A percentile compares a stretch with the other conserved stretches of the same genome.
Evolutionary conservation across 2,797 vertebrate species (phyloP).

Genomic region (Darevskia nairensis): DNA sequence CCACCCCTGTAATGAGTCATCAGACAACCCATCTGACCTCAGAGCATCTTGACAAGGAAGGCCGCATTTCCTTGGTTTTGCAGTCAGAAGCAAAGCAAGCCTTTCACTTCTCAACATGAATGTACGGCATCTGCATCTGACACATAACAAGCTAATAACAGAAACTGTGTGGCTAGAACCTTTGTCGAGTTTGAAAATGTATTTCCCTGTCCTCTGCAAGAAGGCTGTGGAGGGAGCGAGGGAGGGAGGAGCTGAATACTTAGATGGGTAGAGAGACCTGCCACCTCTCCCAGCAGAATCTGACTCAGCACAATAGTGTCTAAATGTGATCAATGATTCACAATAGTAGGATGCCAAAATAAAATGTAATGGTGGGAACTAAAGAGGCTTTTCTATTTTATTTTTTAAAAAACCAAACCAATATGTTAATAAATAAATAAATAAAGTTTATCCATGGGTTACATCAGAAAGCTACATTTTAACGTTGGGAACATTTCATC

Average conservation of each 20-base stretch:
- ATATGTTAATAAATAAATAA: slow-evolving; percentile 25
- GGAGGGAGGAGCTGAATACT: slow-evolving; percentile 4
- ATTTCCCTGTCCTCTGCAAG: slow-evolving; percentile 1
- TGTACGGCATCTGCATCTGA: not conserved
- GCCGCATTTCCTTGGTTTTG: slow-evolving; percentile 26
- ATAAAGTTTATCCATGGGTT: slow-evolving; percentile 30
- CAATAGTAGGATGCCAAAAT: slow-evolving; percentile 30
- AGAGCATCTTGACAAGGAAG: slow-evolving; percentile 14
- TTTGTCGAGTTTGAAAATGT: slow-evolving; percentile 19
- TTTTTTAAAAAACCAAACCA: slow-evolving; percentile 15
- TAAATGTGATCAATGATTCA: not conserved
- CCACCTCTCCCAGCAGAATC: slow-evolving; percentile 18
- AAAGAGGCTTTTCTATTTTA: slow-evolving; percentile 35
- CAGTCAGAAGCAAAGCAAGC: slow-evolving; percentile 2
- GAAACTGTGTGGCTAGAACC: slow-evolving; percentile 6
- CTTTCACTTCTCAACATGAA: slow-evolving; percentile 40
- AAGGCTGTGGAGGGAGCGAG: slow-evolving; percentile 3
- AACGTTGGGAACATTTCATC: slow-evolving; percentile 16
- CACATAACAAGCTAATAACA: slow-evolving; percentile 24
- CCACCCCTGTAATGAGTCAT: not conserved
- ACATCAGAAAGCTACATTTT: slow-evolving; percentile 53
- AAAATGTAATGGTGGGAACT: slow-evolving; percentile 4
- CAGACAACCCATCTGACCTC: too few relatives aligned
- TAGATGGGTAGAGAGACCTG: not conserved
- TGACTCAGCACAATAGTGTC: not conserved